Evolutionary conservation across 1,140 invertebrate genomes (phyloP), one percentile per base, ranked within the genome.

Genomic region (Hycleus cichorii): DNA sequence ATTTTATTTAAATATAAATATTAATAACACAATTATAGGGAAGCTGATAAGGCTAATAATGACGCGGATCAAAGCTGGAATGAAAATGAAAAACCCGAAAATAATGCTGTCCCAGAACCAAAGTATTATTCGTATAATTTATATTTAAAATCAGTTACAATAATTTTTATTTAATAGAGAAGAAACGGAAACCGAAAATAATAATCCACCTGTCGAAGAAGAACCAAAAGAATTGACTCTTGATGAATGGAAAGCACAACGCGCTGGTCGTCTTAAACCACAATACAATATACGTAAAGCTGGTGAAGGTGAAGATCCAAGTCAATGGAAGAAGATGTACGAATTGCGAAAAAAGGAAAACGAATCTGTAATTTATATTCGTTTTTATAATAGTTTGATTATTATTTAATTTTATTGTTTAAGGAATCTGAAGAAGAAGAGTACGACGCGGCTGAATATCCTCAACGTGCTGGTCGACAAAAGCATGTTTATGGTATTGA

Each of bases 251-350:
- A 93, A 92, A 75, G 89, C 89, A 55, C 75, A 89, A 65, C 81
- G 80, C 68, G 82, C 81, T 56, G 81, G 82, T 52, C 81, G 88
- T 68, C 81, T 81, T 43, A 89, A 88, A 69, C 91, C 92, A 26
- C 84, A 87, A 62, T 95, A 89, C 70, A 95, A 96, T 74, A 75
- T 94, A 63, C 84, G 93, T 57, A 93, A 94, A 76, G 89, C 93
- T 53, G 91, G 91, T 43, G 92, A 96, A 78, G 93, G 93, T 39
- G 91, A 95, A 72, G 91, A 94, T 73, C 80, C 86, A 44, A 84
- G 86, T 46, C 90, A 93, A 74, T 95, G 91, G 91, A 94, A 95
- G 74, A 95, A 95, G 68, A 90, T 93, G 81, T 89, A 90, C 64
- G 82, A 85, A 65, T 76, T 92, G 45, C 85, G 89, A 68, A 90